phyloP scores from a whole-genome alignment of 1,140 invertebrate species.

The Ceratina australensis region DNA sequence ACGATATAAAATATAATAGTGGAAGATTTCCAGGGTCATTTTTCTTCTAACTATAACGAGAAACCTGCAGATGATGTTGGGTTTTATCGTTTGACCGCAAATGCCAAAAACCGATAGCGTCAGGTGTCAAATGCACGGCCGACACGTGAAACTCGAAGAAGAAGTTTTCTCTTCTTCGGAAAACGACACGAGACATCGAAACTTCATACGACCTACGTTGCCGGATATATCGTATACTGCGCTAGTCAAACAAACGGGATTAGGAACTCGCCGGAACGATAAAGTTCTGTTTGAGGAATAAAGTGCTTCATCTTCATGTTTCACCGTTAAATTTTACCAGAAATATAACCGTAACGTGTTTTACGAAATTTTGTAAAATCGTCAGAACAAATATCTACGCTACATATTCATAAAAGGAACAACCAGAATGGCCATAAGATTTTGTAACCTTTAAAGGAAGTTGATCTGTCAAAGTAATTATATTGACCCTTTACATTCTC shows the following conservation, averaged over 20 bases:
- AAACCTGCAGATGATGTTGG: background rate
- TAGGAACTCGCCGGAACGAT: background rate
- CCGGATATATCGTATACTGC: background rate
- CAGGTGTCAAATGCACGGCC: slow-evolving; percentile 20
- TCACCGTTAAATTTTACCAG: too few relatives aligned
- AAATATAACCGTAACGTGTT: too few relatives aligned
- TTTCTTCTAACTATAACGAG: background rate
- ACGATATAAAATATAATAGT: background rate
- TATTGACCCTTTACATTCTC: too few relatives aligned
- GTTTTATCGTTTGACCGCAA: background rate
- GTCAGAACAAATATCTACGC: too few relatives aligned
- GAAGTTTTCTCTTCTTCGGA: background rate
- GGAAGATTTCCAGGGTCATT: background rate
- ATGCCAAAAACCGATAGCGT: slow-evolving; percentile 16
- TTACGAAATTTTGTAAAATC: too few relatives aligned
- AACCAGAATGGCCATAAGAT: too few relatives aligned
- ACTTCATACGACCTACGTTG: slow-evolving; percentile 3
- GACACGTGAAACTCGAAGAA: background rate
- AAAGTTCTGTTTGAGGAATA: background rate
- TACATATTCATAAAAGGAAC: too few relatives aligned
- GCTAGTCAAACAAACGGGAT: slow-evolving; percentile 17
- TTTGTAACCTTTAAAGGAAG: too few relatives aligned
- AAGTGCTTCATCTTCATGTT: background rate
- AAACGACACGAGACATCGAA: background rate
- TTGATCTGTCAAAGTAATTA: too few relatives aligned